These are phyloP conservation scores for Agrotis clavis DNA, from an alignment of 2,888 invertebrate species.

Conservation along the genomic window DNA sequence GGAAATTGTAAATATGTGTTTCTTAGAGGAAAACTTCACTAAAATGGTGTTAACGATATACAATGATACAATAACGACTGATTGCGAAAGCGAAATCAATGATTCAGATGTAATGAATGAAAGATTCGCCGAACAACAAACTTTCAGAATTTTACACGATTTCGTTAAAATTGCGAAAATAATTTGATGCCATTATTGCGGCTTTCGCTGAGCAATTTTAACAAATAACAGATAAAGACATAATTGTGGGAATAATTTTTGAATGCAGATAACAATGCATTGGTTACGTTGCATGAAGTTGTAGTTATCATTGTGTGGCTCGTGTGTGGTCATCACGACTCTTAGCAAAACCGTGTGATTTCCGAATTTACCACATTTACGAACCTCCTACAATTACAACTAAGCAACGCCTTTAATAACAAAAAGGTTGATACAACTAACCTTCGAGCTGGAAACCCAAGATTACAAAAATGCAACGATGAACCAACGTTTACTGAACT, in stretches of 20 bases:
- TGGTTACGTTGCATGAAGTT: slow-evolving; percentile 68
- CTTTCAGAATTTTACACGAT: slow-evolving; percentile 35
- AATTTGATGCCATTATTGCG: slow-evolving; percentile 58
- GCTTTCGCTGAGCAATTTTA: slow-evolving; percentile 75
- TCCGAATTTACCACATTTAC: slow-evolving; percentile 39
- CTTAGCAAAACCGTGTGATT: slow-evolving; percentile 54
- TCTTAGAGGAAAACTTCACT: slow-evolving; percentile 51
- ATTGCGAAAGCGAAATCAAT: slow-evolving; percentile 12
- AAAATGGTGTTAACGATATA: slow-evolving; percentile 58
- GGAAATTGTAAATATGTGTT: slow-evolving; percentile 54
- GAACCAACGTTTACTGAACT: slow-evolving; percentile 37
- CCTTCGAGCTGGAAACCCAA: slow-evolving; percentile 20
- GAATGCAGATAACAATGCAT: slow-evolving; percentile 75
- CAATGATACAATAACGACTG: slow-evolving; percentile 48
- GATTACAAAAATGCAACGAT: slow-evolving; percentile 38
- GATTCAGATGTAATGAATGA: slow-evolving; percentile 18
- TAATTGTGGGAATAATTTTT: slow-evolving; percentile 77
- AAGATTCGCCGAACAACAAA: slow-evolving; percentile 1
- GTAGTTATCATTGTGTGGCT: slow-evolving; percentile 57
- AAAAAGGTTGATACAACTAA: slow-evolving; percentile 28
- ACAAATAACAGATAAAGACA: slow-evolving; percentile 70
- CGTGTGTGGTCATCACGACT: slow-evolving; percentile 65
- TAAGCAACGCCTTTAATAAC: slow-evolving; percentile 10
- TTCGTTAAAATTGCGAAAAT: slow-evolving; percentile 44
- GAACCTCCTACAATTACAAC: slow-evolving; percentile 37